Percentiles rank a stretch among this genome's conserved stretches.
Evolutionary conservation across 2,888 invertebrate species (phyloP).

Genomic region (Hirtodrosophila histrioides): DNA sequence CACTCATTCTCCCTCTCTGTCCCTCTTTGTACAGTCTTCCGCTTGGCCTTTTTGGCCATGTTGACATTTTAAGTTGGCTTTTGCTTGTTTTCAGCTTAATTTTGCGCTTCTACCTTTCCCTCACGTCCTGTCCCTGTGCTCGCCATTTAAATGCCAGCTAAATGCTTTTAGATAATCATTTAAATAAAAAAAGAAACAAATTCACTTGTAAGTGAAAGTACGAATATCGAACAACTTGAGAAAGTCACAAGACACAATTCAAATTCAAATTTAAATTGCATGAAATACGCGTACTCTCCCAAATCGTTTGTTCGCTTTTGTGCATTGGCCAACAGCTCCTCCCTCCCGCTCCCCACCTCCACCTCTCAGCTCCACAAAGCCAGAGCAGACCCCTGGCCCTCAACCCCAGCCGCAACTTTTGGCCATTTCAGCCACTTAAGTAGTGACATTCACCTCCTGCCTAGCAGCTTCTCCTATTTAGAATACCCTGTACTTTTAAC

Average conservation of each 20-base stretch:
- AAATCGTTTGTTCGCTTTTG: constrained; percentile 27
- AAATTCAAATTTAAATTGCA: constrained; percentile 50
- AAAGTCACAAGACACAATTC: constrained; percentile 63
- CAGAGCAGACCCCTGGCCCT: background rate
- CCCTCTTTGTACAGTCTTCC: background rate
- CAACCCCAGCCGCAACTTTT: constrained; percentile 41
- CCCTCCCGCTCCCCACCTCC: background rate
- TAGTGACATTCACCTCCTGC: constrained; percentile 71
- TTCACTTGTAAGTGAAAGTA: constrained; percentile 69
- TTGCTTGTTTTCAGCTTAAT: constrained; percentile 6
- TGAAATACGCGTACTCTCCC: constrained; percentile 34
- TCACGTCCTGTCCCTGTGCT: constrained; percentile 52
- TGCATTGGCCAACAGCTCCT: constrained; percentile 27
- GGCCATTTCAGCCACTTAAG: constrained; percentile 71
- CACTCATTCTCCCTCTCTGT: background rate
- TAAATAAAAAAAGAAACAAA: constrained; percentile 41
- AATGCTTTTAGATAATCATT: constrained; percentile 53
- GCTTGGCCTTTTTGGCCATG: constrained; percentile 18
- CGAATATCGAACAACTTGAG: constrained; percentile 65
- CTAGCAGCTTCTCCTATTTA: constrained; percentile 43
- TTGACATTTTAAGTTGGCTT: constrained; percentile 51
- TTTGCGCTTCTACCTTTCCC: constrained; percentile 40
- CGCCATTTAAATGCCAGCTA: constrained; percentile 58
- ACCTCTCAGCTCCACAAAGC: background rate
- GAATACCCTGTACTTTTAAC: constrained; percentile 23